Conservation (phyloP, 2,888 invertebrate species). For the Cheilosia variabilis region DNA sequence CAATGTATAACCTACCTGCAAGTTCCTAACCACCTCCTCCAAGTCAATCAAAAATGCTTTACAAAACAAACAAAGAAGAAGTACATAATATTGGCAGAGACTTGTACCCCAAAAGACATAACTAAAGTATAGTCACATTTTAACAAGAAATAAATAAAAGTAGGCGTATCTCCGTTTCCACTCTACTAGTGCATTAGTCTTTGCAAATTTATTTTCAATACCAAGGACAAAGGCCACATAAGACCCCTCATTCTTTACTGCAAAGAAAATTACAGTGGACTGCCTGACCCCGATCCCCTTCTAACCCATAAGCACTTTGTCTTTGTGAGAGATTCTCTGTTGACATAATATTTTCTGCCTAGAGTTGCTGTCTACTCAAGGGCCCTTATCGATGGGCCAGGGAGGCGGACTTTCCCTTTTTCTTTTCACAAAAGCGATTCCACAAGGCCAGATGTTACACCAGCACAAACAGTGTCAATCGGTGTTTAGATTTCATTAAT, state of each 20-base stretch:
- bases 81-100: not conserved
- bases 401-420: too few relatives aligned
- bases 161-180: not conserved
- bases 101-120: not conserved
- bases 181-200: not conserved
- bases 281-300: not conserved
- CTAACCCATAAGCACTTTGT: not conserved
- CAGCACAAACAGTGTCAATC: constrained; percentile 1
- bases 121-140: constrained; percentile 5
- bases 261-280: not conserved
- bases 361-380: constrained; percentile 1
- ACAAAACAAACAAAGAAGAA: not conserved
- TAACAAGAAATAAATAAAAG: not conserved
- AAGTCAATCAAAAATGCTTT: too few relatives aligned
- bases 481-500: not conserved
- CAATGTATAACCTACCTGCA: too few relatives aligned
- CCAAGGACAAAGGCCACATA: not conserved
- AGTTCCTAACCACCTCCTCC: too few relatives aligned
- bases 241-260: not conserved
- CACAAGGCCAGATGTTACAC: constrained; percentile 21
- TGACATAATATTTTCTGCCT: constrained; percentile 28
- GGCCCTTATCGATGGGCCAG: not conserved
- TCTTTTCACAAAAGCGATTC: not conserved
- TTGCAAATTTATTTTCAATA: constrained; percentile 18
- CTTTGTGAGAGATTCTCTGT: constrained; percentile 19